Evolutionary conservation across 37 sponge, comb jelly and placozoan genomes (phyloP).

Genomic region (Oopsacas minuta): DNA sequence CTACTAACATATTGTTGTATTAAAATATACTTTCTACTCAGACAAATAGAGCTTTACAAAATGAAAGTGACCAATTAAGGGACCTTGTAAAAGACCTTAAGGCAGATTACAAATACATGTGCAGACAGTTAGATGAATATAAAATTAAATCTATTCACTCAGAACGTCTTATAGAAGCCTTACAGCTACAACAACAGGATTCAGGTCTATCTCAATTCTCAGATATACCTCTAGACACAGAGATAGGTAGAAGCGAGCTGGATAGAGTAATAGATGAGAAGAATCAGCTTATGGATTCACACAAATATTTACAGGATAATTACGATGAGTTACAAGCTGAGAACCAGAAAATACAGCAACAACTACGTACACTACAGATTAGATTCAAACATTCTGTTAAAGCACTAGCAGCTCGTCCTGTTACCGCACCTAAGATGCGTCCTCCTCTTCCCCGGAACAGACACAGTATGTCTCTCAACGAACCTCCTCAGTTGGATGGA

Average conservation of each 20-base stretch:
- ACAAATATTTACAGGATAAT: background rate
- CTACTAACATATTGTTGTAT: background rate
- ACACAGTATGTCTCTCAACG: background rate
- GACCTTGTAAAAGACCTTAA: background rate
- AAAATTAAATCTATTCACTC: background rate
- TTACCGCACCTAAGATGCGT: background rate
- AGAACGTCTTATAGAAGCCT: background rate
- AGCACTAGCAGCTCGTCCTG: background rate
- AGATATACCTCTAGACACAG: background rate
- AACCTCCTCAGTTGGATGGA: background rate
- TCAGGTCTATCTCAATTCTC: background rate
- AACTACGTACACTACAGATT: background rate
- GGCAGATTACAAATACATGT: background rate
- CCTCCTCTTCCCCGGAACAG: background rate
- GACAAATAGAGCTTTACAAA: background rate
- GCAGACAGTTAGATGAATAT: background rate
- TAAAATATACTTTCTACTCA: background rate
- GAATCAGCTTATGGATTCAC: background rate
- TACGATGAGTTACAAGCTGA: background rate
- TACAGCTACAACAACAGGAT: background rate
- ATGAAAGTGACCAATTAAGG: background rate
- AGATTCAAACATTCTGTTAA: background rate
- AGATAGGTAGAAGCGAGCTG: background rate
- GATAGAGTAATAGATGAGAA: background rate
- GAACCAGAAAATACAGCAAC: slow-evolving; percentile 11